Evolutionary conservation across 2,113 vertebrate species (phyloP), one percentile per base, ranked within the genome.

Genomic region (Odontophorus gujanensis): DNA sequence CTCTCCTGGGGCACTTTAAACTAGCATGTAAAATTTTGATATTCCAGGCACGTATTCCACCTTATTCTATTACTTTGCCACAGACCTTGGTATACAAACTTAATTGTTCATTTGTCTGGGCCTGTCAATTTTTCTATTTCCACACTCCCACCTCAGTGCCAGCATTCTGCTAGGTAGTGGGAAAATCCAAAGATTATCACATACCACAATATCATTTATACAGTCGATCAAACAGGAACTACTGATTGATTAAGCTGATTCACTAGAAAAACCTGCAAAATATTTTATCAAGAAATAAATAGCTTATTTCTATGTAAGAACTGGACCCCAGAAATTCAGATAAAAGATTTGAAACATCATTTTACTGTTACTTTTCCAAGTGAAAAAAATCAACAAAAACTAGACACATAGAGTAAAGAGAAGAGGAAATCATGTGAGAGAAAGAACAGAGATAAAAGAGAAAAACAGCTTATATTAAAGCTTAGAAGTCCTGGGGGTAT

Each of bases 51-150:
- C 65, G 22, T 90, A 51, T 50, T 83, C 83, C 74, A 32, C 77
- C 61, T 85, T 77, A 78, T 95, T 93, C 82, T 84, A 79, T 42
- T 92, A 72, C 93, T 30, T 87, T 78, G 61, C 80, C 55, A 84
- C 73, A 90, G 82, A 88, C 79, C 61, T 90, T 76, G 57, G 40
- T 45, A 85, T 61, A 85, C 91, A 81, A 88, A 36, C 66, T 91
- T 90, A 95, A 94, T 94, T 93, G 87, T 95, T 92, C 91, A 94
- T 95, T 95, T 92, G 43, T 92, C 87, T 93, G 76, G 51, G 48
- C 81, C 68, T 96, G 95, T 75, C 91, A 90, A 7, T 77, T 95
- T 77, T 28, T 83, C n/a, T 28, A 25, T 89, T 91, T 94, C 69
- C 50, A 28, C 59, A 68, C 30, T 92, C 68, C 85, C 43, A 58